phyloP scores from a whole-genome alignment of 2,113 vertebrate genomes.

The Microtus ochrogaster region DNA sequence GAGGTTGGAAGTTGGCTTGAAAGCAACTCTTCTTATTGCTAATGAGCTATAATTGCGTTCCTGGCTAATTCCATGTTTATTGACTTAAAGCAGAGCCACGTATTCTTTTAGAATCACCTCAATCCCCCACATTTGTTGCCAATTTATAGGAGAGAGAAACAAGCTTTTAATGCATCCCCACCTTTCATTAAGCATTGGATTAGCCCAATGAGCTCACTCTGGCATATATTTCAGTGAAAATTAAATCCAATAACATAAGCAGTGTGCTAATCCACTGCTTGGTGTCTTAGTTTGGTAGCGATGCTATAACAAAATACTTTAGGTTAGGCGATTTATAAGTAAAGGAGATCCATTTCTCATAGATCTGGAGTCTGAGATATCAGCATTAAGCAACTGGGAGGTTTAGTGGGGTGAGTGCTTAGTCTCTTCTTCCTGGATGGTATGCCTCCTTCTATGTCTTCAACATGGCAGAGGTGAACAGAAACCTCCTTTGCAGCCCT shows the following conservation, averaged over 20 bases:
- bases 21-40: constrained; percentile 75
- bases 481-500: background rate
- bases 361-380: background rate
- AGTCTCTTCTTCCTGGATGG: background rate
- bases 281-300: background rate
- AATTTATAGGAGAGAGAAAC: background rate
- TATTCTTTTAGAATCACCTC: constrained; percentile 58
- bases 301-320: background rate
- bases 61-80: constrained; percentile 62
- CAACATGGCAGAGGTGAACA: background rate
- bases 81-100: constrained; percentile 50
- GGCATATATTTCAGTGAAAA: background rate
- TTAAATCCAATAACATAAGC: too few relatives aligned
- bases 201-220: background rate
- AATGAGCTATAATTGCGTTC: constrained; percentile 72
- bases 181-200: background rate
- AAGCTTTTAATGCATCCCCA: constrained; percentile 6
- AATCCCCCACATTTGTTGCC: background rate
- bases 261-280: background rate
- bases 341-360: background rate
- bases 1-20: constrained; percentile 65
- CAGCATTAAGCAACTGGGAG: background rate
- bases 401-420: background rate
- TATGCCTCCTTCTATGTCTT: background rate
- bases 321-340: background rate